These are phyloP conservation scores for Hyppa rectilinea DNA, from an alignment of 2,888 invertebrate genomes.

Conservation along the genomic window DNA sequence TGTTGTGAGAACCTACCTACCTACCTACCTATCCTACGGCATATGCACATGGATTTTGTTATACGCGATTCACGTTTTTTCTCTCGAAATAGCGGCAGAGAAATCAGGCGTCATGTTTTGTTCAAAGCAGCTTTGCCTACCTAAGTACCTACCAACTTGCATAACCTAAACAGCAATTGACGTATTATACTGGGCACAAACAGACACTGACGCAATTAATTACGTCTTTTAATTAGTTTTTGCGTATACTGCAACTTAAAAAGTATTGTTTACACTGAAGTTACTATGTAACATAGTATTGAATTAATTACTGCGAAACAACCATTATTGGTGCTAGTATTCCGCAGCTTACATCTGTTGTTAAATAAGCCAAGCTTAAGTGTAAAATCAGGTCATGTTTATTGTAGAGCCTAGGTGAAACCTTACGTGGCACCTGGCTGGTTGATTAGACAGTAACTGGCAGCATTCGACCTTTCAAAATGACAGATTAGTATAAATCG, in stretches of 20 bases:
- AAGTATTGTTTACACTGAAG: background rate
- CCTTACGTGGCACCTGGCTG: too few relatives aligned
- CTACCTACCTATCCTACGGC: too few relatives aligned
- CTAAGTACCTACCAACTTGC: background rate
- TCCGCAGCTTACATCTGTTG: too few relatives aligned
- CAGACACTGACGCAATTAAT: background rate
- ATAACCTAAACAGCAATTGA: background rate
- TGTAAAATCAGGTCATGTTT: background rate
- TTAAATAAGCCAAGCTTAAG: background rate
- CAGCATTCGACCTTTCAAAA: too few relatives aligned
- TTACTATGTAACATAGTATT: background rate
- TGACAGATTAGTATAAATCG: too few relatives aligned
- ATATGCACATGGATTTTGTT: too few relatives aligned
- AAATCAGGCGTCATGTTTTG: background rate
- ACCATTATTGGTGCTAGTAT: too few relatives aligned
- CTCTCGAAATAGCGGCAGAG: too few relatives aligned
- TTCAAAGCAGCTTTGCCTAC: background rate
- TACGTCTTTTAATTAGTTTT: background rate
- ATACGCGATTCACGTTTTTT: too few relatives aligned
- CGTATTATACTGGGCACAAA: slow-evolving; percentile 6
- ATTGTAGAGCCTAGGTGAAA: too few relatives aligned
- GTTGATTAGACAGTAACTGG: too few relatives aligned
- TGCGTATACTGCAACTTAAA: background rate
- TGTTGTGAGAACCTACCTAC: too few relatives aligned
- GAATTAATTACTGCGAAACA: background rate